Evolutionary conservation across 1,140 invertebrate species (phyloP), one percentile per base, ranked within the genome.

Genomic region (Adoxophyes honmai): DNA sequence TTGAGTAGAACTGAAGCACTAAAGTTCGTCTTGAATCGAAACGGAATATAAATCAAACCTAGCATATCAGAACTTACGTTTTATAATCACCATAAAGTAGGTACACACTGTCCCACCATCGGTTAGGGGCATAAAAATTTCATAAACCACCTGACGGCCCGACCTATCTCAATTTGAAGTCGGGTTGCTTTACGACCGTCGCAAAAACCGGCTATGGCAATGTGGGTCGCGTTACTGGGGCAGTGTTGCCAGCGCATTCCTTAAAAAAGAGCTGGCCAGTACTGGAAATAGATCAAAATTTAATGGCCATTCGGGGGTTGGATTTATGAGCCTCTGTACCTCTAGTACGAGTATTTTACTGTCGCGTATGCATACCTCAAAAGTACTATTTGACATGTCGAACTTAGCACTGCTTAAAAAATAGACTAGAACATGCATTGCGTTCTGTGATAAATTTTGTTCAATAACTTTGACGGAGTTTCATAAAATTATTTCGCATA

Each of bases 101-200:
- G 2, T 28, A 28, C 21, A 28, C 6, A 6, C 21, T 28, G 42
- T 10, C 14, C 18, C 42, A 18, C 42, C 42, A 48, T 48, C 42
- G 21, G 42, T 16, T 5, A 16, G 42, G 28, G 42, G 28, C 21
- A 18, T 48, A 48, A 48, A 48, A 48, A 21, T 48, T 48, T 48
- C 42, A 48, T 48, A 13, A 48, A 48, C 42, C 42, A 48, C 42
- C 42, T 48, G 42, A 21, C 42, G 42, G 33, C 34, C 60, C 55
- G 62, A 68, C 69, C 70, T 73, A 66, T 69, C 63, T 69, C 61
- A 75, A 73, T 68, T 66, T 66, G 58, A 74, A 68, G 60, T 18
- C 21, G 57, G 11, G 33, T 42, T 56, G 52, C 44, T 71, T 71
- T 70, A 66, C 55, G 65, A 61, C 51, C 53, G 14, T n/a, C 57